Conservation (phyloP, 2,113 vertebrate genomes). For the Oreochromis tanganicae region DNA sequence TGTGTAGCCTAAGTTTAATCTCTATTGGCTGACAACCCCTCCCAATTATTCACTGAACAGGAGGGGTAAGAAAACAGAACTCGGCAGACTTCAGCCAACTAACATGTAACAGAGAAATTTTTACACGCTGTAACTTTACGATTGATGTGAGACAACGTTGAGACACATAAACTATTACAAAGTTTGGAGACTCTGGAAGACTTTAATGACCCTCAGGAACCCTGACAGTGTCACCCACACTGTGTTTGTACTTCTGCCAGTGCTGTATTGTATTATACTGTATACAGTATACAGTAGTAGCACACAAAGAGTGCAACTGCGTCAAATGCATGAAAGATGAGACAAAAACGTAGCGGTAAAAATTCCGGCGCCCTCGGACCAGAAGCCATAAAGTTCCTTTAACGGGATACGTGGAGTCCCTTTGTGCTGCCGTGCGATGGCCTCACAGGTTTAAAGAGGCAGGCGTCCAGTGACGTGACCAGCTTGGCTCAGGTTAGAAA, state of each 20-base stretch:
- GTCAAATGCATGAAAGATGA: neutral
- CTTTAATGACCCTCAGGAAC: neutral
- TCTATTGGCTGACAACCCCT: neutral
- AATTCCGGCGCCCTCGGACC: neutral
- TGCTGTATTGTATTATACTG: neutral
- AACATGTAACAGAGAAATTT: neutral
- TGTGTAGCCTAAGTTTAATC: neutral
- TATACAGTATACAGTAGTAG: neutral
- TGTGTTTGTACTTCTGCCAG: neutral
- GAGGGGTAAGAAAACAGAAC: neutral
- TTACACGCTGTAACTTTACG: neutral
- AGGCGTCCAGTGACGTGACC: neutral
- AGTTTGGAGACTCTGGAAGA: neutral
- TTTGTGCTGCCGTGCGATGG: neutral
- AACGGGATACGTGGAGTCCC: neutral
- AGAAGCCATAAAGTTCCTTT: neutral
- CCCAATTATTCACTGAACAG: neutral
- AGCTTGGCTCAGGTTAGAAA: neutral
- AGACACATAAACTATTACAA: neutral
- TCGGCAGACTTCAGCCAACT: too few relatives aligned
- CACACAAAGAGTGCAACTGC: neutral
- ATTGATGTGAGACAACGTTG: neutral
- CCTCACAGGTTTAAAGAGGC: neutral
- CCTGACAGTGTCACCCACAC: neutral
- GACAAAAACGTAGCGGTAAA: neutral